A percentile compares a stretch with the other conserved stretches of the same genome.
These are phyloP conservation scores for Caenorhabditis macrosperma DNA, from an alignment of 2,888 invertebrate genomes.

Conservation along the genomic window DNA sequence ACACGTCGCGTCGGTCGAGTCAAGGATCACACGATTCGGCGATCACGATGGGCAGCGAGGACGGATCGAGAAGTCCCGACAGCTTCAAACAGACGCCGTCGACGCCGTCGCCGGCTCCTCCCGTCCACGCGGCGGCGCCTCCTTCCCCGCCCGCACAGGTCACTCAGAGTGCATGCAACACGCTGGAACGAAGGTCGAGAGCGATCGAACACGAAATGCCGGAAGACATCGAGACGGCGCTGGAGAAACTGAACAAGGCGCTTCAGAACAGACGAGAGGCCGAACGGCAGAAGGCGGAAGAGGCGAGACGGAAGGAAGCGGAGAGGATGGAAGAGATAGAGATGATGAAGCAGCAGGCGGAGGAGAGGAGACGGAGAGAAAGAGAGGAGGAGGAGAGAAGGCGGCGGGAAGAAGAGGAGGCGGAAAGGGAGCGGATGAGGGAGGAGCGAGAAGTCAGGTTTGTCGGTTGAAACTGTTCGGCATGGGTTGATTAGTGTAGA, in stretches of 20 bases:
- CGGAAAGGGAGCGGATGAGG: conserved; percentile 30
- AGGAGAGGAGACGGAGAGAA: conserved; percentile 47
- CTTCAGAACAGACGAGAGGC: conserved; percentile 43
- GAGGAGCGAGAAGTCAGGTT: conserved; percentile 54
- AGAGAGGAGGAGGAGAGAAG: conserved; percentile 40
- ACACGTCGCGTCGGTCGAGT: conserved; percentile 48
- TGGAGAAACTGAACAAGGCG: conserved; percentile 54
- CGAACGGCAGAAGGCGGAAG: conserved; percentile 47
- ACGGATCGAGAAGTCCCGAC: conserved; percentile 42
- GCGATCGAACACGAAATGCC: conserved; percentile 59
- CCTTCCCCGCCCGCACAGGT: conserved; percentile 1
- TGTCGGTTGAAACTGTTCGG: neutral
- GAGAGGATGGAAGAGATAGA: conserved; percentile 50
- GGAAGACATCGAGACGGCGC: conserved; percentile 59
- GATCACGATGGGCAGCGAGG: conserved; percentile 61
- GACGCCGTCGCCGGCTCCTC: conserved; percentile 32
- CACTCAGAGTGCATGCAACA: conserved; percentile 12
- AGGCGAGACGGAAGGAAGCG: conserved; percentile 48
- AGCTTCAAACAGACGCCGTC: conserved; percentile 44
- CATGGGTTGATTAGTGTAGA: conserved; percentile 27
- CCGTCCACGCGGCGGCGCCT: neutral
- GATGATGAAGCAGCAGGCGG: conserved; percentile 46
- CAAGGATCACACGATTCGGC: conserved; percentile 61
- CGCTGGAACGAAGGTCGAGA: conserved; percentile 28
- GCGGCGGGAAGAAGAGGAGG: conserved; percentile 30